phyloP scores from a whole-genome alignment of 2,113 vertebrate genomes.

The Crotalus viridis region DNA sequence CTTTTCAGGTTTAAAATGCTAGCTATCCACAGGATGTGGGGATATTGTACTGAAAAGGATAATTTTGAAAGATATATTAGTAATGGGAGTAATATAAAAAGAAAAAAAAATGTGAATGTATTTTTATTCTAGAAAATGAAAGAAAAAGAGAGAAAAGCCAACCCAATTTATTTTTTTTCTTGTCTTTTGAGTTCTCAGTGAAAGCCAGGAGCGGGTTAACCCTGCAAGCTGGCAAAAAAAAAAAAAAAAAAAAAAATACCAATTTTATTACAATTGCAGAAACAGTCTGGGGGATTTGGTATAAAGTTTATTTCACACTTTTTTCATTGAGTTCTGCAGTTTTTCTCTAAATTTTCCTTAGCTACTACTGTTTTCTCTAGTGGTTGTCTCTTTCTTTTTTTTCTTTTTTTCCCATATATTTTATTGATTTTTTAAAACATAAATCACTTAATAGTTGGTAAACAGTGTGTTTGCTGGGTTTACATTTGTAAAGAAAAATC shows the following conservation, averaged over 20 bases:
- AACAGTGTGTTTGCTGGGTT: too few species aligned
- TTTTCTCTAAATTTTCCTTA: background rate
- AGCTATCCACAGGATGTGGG: background rate
- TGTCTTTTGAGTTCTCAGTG: background rate
- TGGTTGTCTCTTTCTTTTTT: background rate
- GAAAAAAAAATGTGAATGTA: background rate
- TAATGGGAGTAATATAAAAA: background rate
- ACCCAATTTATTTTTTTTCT: background rate
- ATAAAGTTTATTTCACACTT: background rate
- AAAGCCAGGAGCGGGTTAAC: background rate
- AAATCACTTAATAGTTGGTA: too few species aligned
- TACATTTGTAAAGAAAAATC: too few species aligned
- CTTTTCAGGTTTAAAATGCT: background rate
- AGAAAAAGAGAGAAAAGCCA: background rate
- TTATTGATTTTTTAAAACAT: too few species aligned
- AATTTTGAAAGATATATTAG: background rate
- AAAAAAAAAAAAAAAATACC: background rate
- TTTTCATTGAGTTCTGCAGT: background rate
- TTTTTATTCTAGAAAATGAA: background rate
- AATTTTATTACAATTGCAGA: background rate
- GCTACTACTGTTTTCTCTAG: background rate
- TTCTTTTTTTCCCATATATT: too few species aligned
- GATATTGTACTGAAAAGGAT: background rate
- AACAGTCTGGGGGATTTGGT: background rate
- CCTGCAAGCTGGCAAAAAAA: background rate